phyloP scores from a whole-genome alignment of 1,140 invertebrate species.

The Archivesica marissinica region DNA sequence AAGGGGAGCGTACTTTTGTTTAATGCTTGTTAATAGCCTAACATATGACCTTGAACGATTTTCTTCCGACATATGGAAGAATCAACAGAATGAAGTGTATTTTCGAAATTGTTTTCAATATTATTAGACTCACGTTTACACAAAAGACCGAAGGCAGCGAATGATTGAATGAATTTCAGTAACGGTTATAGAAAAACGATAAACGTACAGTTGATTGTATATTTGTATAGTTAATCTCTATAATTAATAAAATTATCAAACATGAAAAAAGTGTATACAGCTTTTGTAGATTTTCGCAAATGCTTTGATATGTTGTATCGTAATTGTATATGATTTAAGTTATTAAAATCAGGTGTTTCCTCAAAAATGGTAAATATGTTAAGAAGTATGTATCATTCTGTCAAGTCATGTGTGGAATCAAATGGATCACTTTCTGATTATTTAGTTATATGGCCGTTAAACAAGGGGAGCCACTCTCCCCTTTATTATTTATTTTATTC shows the following conservation, averaged over 20 bases:
- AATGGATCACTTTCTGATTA: not conserved
- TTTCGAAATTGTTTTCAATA: conserved; percentile 28
- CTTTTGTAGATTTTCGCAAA: conserved; percentile 35
- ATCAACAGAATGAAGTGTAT: too few species aligned
- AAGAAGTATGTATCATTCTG: not conserved
- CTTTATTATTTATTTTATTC: conserved; percentile 6
- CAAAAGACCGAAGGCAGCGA: not conserved
- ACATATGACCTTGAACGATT: too few species aligned
- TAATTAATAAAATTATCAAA: conserved; percentile 37
- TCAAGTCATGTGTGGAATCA: not conserved
- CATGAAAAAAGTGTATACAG: conserved; percentile 1
- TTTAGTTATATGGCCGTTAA: conserved; percentile 14
- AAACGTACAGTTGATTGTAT: conserved; percentile 42
- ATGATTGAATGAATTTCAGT: not conserved
- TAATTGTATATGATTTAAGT: conserved; percentile 1
- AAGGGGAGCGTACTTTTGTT: too few species aligned
- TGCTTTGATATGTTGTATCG: conserved; percentile 10
- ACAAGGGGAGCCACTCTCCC: conserved; percentile 38
- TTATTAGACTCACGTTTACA: conserved; percentile 3
- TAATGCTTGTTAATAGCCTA: too few species aligned
- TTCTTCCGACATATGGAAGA: too few species aligned
- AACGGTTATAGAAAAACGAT: conserved; percentile 7
- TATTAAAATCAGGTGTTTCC: not conserved
- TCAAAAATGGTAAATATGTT: not conserved
- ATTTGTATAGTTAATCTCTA: conserved; percentile 30